Percentiles rank a stretch among this genome's conserved stretches.
Evolutionary conservation across 1,140 invertebrate species (phyloP).

Genomic region (Drosophila hydei): DNA sequence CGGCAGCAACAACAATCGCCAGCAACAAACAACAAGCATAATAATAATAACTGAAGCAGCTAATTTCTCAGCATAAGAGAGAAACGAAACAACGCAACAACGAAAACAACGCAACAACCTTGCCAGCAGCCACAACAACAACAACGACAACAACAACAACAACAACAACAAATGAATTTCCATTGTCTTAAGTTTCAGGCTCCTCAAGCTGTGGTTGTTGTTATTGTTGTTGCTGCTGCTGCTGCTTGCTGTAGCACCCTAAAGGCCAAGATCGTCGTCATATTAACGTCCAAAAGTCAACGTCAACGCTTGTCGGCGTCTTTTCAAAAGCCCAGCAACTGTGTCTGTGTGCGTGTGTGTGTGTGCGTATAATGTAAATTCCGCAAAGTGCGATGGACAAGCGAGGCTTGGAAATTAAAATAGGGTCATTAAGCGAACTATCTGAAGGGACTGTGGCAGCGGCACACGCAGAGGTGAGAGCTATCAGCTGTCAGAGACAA

Average conservation of each 20-base stretch:
- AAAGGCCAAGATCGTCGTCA: slow-evolving; percentile 81
- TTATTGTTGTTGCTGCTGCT: slow-evolving; percentile 30
- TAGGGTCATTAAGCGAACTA: slow-evolving; percentile 75
- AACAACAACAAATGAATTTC: slow-evolving; percentile 67
- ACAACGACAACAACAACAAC: slow-evolving; percentile 59
- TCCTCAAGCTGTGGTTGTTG: slow-evolving; percentile 40
- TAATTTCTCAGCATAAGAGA: slow-evolving; percentile 73
- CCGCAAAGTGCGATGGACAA: slow-evolving; percentile 79
- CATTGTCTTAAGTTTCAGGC: slow-evolving; percentile 72
- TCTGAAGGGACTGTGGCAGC: slow-evolving; percentile 6
- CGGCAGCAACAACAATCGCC: slow-evolving; percentile 13
- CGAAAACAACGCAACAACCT: slow-evolving; percentile 56
- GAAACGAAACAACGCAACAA: slow-evolving; percentile 25
- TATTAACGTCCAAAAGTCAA: slow-evolving; percentile 80
- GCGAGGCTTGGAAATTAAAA: slow-evolving; percentile 80
- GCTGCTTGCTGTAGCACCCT: slow-evolving; percentile 53
- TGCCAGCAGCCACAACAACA: slow-evolving; percentile 65
- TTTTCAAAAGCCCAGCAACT: slow-evolving; percentile 69
- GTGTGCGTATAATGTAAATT: slow-evolving; percentile 75
- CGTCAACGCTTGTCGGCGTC: slow-evolving; percentile 65
- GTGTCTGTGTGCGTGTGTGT: slow-evolving; percentile 43
- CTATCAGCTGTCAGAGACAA: slow-evolving; percentile 3
- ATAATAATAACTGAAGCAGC: slow-evolving; percentile 79
- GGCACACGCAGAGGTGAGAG: not conserved
- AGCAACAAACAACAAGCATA: slow-evolving; percentile 38